These are phyloP conservation scores for Micronycteris hirsuta DNA, from an alignment of 2,113 vertebrate species.

Conservation along the genomic window DNA sequence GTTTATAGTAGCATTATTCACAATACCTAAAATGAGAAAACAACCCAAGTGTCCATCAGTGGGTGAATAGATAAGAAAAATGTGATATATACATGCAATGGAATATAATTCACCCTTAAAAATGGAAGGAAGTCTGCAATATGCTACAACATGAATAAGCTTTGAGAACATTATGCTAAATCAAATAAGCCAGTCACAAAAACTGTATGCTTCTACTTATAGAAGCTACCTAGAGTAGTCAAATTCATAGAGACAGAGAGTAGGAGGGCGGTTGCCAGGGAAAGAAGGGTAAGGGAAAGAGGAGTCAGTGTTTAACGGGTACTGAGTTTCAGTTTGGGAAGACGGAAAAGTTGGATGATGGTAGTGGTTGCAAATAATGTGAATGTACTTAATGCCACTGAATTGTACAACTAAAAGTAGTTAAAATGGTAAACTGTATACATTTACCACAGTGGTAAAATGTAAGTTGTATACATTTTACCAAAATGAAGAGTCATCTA, in stretches of 20 bases:
- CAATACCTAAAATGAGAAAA: neutral
- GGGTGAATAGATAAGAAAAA: neutral
- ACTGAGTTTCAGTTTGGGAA: neutral
- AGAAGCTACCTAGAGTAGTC: neutral
- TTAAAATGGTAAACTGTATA: neutral
- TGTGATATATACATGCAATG: neutral
- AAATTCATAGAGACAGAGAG: neutral
- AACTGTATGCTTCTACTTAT: neutral
- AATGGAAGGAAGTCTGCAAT: neutral
- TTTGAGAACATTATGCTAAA: neutral
- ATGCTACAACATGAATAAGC: neutral
- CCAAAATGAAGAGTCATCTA: neutral
- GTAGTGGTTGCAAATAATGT: neutral
- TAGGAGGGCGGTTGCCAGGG: neutral
- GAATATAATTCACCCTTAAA: neutral
- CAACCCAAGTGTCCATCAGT: neutral
- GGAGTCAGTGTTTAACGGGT: neutral
- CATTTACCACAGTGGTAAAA: no score
- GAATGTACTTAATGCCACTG: neutral
- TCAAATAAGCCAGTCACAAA: neutral
- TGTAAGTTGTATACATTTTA: neutral
- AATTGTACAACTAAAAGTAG: neutral
- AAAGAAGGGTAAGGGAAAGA: no score
- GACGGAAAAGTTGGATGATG: neutral
- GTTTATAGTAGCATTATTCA: neutral